phyloP scores from a whole-genome alignment of 2,113 vertebrate species.

The Macquaria ambigua region DNA sequence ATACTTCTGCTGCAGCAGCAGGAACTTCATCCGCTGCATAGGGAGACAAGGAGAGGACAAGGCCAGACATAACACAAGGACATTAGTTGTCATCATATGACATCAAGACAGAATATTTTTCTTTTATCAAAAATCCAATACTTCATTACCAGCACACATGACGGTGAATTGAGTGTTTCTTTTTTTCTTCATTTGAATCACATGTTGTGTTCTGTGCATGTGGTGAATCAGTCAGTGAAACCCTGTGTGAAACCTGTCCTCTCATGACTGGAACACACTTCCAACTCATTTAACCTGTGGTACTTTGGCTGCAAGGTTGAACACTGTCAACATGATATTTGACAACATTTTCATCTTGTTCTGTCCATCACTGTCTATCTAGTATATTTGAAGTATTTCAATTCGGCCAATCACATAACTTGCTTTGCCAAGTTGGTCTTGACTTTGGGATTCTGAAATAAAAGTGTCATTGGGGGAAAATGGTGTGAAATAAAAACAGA shows the following conservation, averaged over 20 bases:
- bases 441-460: too few relatives aligned
- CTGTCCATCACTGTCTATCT: background rate
- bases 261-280: background rate
- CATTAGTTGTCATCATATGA: background rate
- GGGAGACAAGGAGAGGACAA: background rate
- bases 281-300: background rate
- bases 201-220: background rate
- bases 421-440: too few relatives aligned
- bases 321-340: background rate
- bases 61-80: background rate
- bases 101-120: background rate
- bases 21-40: constrained; percentile 97
- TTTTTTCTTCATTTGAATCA: background rate
- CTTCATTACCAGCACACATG: too few relatives aligned
- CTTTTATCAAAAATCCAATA: too few relatives aligned
- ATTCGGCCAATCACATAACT: background rate
- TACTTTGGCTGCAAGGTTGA: background rate
- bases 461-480: too few relatives aligned
- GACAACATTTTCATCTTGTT: background rate
- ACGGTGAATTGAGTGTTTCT: too few relatives aligned
- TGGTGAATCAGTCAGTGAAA: background rate
- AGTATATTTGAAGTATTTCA: too few relatives aligned
- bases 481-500: too few relatives aligned
- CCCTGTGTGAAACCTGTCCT: background rate
- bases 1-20: constrained; percentile 98